Base-by-base conservation (phyloP, 2,113 vertebrate genomes). In the Typhlomys cinereus region DNA sequence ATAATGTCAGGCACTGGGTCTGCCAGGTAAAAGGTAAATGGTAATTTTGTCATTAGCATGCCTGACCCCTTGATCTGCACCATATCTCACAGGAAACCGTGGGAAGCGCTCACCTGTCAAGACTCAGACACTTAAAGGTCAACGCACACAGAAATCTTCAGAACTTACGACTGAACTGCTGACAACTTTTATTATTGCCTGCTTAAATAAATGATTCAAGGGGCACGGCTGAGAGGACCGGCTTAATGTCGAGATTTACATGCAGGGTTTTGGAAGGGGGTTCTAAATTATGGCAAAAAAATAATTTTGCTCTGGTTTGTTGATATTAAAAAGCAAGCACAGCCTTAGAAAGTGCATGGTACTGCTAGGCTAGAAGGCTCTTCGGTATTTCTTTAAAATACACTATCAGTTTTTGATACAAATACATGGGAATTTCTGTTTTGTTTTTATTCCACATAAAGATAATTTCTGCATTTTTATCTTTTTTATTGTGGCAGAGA, bases 31-130 rank as follows among this genome's bases (percentile, higher is more conserved):
- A 98, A 98, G 97, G 98, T 98, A 98, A 98, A 98, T 97, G 98
- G 98, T 98, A 98, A 98, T 98, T 98, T 98, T 98, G 97, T 97
- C 98, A 98, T 98, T 98, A 98, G 98, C 98, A 34, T 98, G 97
- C 97, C 98, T 98, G 98, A 98, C 98, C 98, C 97, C 89, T 59
- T 88, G 97, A 96, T 90, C 97, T 97, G 0, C 34, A 88, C 96
- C 93, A 78, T 98, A 97, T 97, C 98, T 98, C 98, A 98, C 14
- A 95, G 97, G 96, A 97, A 97, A 94, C 4, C 2, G 97, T 97
- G 96, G 93, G 97, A 97, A 95, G 6, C 0, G 96, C 97, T 98
- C 97, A 98, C 97, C 97, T 98, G 98, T 97, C 98, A 98, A 96
- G 97, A 97, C 85, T 92, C 97, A 97, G 97, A 97, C 79, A 92